These are phyloP conservation scores for Microcebus jonahi DNA, from an alignment of 2,113 vertebrate genomes.

Conservation along the genomic window DNA sequence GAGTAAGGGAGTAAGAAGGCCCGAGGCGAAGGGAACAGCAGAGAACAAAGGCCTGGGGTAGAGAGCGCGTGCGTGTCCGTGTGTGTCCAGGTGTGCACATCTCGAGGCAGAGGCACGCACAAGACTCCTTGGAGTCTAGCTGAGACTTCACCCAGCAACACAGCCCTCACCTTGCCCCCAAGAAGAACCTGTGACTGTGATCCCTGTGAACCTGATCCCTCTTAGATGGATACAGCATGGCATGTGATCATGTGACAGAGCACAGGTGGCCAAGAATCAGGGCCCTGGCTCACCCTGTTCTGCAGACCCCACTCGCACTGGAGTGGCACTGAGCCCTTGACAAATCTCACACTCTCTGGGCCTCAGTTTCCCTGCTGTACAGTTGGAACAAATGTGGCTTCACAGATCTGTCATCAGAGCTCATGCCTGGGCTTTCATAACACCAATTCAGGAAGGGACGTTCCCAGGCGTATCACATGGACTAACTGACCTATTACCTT, in stretches of 20 bases:
- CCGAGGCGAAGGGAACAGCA: neutral
- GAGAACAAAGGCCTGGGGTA: neutral
- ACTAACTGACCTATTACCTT: neutral
- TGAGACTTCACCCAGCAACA: neutral
- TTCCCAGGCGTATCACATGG: rapidly evolving
- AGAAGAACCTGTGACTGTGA: neutral
- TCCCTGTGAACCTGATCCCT: too few species aligned
- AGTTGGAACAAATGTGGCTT: neutral
- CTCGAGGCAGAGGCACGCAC: neutral
- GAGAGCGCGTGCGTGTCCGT: rapidly evolving
- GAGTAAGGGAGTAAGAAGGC: neutral
- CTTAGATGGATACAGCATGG: neutral
- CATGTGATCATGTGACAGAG: neutral
- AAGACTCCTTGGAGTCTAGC: neutral
- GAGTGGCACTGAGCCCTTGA: neutral
- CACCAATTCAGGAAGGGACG: neutral
- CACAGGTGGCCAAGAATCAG: neutral
- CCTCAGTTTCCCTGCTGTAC: neutral
- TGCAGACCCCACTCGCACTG: neutral
- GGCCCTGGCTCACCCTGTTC: neutral
- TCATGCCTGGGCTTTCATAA: neutral
- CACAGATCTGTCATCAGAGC: neutral
- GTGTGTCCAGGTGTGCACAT: rapidly evolving
- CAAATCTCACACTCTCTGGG: neutral
- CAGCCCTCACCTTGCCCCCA: neutral